Evolutionary conservation across 2,888 invertebrate genomes (phyloP), one percentile per base, ranked within the genome.

Genomic region (Synergus umbraculus): DNA sequence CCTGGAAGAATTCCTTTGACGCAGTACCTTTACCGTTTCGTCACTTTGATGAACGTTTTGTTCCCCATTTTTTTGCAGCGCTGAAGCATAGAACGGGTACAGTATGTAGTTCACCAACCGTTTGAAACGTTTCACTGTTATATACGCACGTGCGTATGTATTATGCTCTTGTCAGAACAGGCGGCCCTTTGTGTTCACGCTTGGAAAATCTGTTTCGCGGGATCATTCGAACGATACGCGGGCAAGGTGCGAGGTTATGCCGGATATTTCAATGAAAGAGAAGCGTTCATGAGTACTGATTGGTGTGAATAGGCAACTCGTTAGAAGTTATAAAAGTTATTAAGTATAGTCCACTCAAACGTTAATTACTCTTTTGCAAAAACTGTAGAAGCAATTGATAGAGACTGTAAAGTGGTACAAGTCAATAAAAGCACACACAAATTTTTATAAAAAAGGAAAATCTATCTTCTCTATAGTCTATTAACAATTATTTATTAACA

Each of bases 291-390:
- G 66, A 76, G 63, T 37, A 44, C 66, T 73, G 76, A 76, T 79
- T 79, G 78, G 83, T 81, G 77, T 78, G 81, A 81, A 73, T 73
- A 54, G 49, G 54, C 73, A 73, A 54, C 73, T 73, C 37, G 73
- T 54, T 54, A 54, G 54, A 73, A 73, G 4, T 37, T 37, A 37
- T 37, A 37, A 5, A 37, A 37, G 73, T 49, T 37, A 37, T 73
- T 49, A 73, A 49, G 73, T 73, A 54, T 46, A 54, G 60, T 54
- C 4, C 54, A n/a, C 5, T 54, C 73, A 73, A n/a, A 29, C 73
- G 37, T 54, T 73, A 73, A 73, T 73, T 54, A 54, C 41, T 41
- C 54, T 54, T 41, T 73, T 41, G 10, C 10, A 54, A 54, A 73
- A 54, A 13, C 69, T 69, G 15, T 29, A 7, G 29, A 69, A 22